phyloP scores from a whole-genome alignment of 2,888 invertebrate genomes.

The Chrysina gloriosa region DNA sequence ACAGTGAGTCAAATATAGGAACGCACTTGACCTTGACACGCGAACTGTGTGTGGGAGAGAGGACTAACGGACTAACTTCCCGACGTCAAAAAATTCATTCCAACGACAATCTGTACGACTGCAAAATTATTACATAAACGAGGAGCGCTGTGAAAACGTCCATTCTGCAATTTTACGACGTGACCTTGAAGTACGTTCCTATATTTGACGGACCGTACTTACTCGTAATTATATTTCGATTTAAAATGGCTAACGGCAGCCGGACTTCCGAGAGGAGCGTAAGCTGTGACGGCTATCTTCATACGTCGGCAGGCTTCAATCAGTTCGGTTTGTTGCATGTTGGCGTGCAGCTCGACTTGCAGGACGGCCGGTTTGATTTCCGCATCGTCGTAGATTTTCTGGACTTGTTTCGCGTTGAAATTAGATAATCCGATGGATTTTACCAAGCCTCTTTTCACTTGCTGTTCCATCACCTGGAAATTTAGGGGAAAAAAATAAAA shows the following conservation, averaged over 20 bases:
- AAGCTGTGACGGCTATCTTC: conserved; percentile 76
- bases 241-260: conserved; percentile 74
- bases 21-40: no score
- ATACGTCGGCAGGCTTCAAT: conserved; percentile 72
- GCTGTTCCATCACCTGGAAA: conserved; percentile 75
- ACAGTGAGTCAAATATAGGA: no score
- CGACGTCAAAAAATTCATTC: background rate
- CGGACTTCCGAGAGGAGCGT: conserved; percentile 79
- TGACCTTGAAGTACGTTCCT: no score
- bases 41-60: no score
- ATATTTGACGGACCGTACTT: no score
- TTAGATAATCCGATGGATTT: conserved; percentile 85
- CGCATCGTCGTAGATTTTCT: conserved; percentile 70
- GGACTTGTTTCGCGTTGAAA: conserved; percentile 78
- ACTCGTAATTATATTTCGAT: conserved; percentile 73
- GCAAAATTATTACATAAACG: background rate
- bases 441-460: conserved; percentile 72
- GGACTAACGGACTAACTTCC: no score
- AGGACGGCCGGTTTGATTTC: conserved; percentile 78
- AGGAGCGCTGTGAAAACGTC: background rate
- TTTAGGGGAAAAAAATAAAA: conserved; percentile 10
- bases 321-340: conserved; percentile 78
- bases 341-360: conserved; percentile 82
- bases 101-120: no score
- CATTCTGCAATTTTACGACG: no score